Evolutionary conservation across 2,888 invertebrate genomes (phyloP), one percentile per base, ranked within the genome.

Genomic region (Gasteruption jaculator): DNA sequence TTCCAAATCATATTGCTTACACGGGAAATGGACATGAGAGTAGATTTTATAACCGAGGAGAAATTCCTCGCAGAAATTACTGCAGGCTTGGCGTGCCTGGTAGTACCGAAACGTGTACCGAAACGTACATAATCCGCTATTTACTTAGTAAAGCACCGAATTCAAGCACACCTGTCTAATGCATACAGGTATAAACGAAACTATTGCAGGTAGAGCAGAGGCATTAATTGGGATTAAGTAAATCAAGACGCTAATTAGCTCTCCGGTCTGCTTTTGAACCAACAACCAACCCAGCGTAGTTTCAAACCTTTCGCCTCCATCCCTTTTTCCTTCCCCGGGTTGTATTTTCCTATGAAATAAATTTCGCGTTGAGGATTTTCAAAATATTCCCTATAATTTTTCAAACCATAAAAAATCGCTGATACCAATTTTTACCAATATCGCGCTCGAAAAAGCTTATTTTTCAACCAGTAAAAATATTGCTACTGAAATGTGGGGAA

Each of bases 211-310:
- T 60, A 58, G n/a, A n/a, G 50, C 54, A 52, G 54, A 54, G 56
- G 66, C 58, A 66, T 70, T 70, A 70, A 70, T 70, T 70, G 69
- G 70, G 68, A 70, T 70, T 70, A 70, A 70, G 69, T 70, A 70
- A 70, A 70, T 70, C 68, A 70, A 70, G 70, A 69, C 65, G 67
- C 68, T 71, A 71, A 71, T 71, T 71, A 70, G 68, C 70, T 64
- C 62, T n/a, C n/a, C n/a, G n/a, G 63, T 55, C 48, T 48, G 48
- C 48, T 51, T 50, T 50, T 52, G 42, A 49, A 50, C 45, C 42
- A 43, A 41, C 47, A 41, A 40, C 38, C 14, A 32, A 15, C 38
- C n/a, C n/a, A n/a, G n/a, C n/a, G n/a, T n/a, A n/a, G n/a, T n/a
- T 30, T 15, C 7, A 12, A 20, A 41, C 40, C 43, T 41, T 48